Evolutionary conservation across 2,888 invertebrate species (phyloP), one percentile per base, ranked within the genome.

Genomic region (Brachyopa scutellaris): DNA sequence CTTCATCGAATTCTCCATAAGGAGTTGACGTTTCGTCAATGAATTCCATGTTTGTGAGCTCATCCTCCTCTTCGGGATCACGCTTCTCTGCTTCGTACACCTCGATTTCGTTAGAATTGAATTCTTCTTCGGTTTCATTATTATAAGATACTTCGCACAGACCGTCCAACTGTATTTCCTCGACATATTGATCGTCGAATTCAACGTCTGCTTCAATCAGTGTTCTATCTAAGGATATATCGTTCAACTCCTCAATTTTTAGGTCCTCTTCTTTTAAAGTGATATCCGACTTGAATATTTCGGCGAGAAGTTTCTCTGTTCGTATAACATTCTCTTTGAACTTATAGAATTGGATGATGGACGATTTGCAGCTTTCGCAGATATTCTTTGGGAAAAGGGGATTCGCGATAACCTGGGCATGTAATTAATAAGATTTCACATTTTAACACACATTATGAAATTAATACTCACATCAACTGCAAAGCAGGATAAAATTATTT

Each of bases 241-340:
- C 57, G 9, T 40, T 38, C 2, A 42, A 11, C 31, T 73, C 67
- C 0, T 49, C 45, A n/a, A 57, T 31, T 8, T 51, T 29, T 1
- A 33, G 21, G 0, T 53, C 59, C 4, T 80, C 64, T 1, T 55
- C 51, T 17, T 82, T 82, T 6, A 77, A 40, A 0, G 29, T 33
- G 8, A 77, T 38, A 4, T 82, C 66, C 3, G 53, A 15, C 13
- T 76, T 72, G 15, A 82, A 82, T 47, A 82, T 47, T 19, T 77
- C 61, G 1, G 59, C 29, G 4, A 82, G 70, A 11, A 82, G 59
- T n/a, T 72, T 82, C n/a, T 82, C 82, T 0, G 77, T 77, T 7
- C 82, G 77, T 11, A 72, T 70, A 1, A 82, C 77, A 17, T 66
- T 82, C 26, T 82, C 77, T 9, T 72, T 77, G 53, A 82, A 82